Evolutionary conservation across 2,888 invertebrate genomes (phyloP), one percentile per base, ranked within the genome.

Genomic region (Hedychridium roseum): DNA sequence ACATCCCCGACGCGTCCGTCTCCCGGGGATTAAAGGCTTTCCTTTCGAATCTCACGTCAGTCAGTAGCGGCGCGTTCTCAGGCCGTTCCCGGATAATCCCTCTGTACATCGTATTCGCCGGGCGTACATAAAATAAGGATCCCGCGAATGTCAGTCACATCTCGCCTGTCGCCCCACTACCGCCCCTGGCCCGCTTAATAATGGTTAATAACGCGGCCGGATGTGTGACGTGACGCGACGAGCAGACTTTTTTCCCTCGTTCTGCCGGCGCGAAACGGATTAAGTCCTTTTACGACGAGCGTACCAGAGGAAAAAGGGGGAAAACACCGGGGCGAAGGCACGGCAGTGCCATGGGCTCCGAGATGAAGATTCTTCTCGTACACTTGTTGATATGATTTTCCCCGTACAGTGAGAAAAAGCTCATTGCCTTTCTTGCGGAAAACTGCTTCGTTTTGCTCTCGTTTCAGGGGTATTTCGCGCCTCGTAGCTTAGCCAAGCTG

Each of bases 21-120:
- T 23, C 23, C 23, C 20, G 46, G 39, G 71, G 70, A 72, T 74
- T 73, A 74, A 73, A 70, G 68, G 74, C 68, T 74, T 64, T 68
- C 55, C 66, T 65, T 71, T 71, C 71, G 67, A 70, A 68, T 74
- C 70, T 72, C 68, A 57, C 63, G 72, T 71, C 70, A 72, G 70
- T 73, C 72, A 68, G 60, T 58, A 54, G 47, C 62, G 60, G 53
- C 60, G 36, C 41, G 36, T 54, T n/a, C n/a, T n/a, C n/a, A n/a
- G n/a, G n/a, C n/a, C n/a, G n/a, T n/a, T n/a, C n/a, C n/a, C n/a
- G 61, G 61, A 60, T 73, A 69, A 74, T 73, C 71, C 71, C 54
- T n/a, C n/a, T n/a, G 48, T 47, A 51, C 56, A 59, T 59, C 62
- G 64, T 65, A 67, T 71, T 63, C 65, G 59, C 62, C 56, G 56